Conservation (phyloP, 37 sponge, comb jelly and placozoan genomes). For the Hexactinellida sp. region DNA sequence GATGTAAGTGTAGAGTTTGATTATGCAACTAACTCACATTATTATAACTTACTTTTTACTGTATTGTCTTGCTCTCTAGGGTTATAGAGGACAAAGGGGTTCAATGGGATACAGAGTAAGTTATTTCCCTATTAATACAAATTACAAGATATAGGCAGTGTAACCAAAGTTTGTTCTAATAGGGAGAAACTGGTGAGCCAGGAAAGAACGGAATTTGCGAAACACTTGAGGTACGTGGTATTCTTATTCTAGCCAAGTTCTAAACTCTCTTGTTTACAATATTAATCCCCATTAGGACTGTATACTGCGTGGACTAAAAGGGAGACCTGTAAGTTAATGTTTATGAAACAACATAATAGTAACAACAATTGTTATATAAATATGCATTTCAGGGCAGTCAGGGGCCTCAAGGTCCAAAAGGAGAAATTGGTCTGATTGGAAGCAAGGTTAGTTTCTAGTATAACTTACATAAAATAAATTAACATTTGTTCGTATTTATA, state of each 20-base stretch:
- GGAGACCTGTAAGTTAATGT: background rate
- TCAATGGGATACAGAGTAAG: background rate
- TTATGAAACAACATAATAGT: background rate
- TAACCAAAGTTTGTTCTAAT: background rate
- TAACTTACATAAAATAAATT: too few relatives aligned
- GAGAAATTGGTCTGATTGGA: background rate
- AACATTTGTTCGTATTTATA: too few relatives aligned
- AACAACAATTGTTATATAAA: too few relatives aligned
- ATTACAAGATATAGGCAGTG: background rate
- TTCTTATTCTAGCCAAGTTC: background rate
- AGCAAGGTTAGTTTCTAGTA: background rate
- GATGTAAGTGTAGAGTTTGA: background rate
- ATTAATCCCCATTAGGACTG: background rate
- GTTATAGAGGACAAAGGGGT: background rate
- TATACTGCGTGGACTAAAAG: background rate
- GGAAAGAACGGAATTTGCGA: conserved; percentile 8
- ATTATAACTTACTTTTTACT: background rate
- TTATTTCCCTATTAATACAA: background rate
- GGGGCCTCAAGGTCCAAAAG: background rate
- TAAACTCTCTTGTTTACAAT: background rate
- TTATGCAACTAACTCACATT: background rate
- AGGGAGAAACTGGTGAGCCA: background rate
- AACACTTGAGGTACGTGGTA: background rate
- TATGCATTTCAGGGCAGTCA: background rate
- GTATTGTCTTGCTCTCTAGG: background rate